Evolutionary conservation across 2,797 vertebrate genomes (phyloP), one percentile per base, ranked within the genome.

Genomic region (Notoglanidium macrostoma): DNA sequence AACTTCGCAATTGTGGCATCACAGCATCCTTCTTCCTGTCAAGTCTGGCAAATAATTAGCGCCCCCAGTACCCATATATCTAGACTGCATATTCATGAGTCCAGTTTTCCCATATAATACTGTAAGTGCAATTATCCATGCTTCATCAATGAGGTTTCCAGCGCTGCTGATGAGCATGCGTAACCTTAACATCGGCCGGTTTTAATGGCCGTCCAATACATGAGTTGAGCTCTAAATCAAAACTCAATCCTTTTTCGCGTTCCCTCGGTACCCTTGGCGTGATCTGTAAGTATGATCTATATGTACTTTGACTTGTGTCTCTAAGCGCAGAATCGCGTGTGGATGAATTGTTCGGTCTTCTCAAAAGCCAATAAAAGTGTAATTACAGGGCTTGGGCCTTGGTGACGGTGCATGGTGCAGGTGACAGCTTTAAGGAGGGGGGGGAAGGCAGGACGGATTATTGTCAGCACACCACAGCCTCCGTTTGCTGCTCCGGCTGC

Each of bases 321-420:
- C 88, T 85, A 86, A 91, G 91, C 61, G 76, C 92, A 92, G 92
- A 93, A 94, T 94, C 92, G 93, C 93, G 92, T 91, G 92, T 92
- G 93, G 94, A 95, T 94, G 93, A 95, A 95, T 94, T 95, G 95
- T 93, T 92, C 90, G 87, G 93, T 92, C 93, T 93, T 89, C 90
- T 91, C 91, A 92, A 84, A 94, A 95, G 92, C 94, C 94, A 96
- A 94, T 96, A 95, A 95, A 95, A 94, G 92, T 94, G 93, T 95
- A 95, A 96, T 95, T 95, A 95, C 93, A 95, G 93, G 94, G 93
- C 93, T 90, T 91, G 87, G 93, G 94, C 91, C 90, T 85, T 89
- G 91, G 93, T 94, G 92, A 94, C 93, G 90, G 94, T 92, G 93
- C 90, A 91, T 88, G 73, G 88, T 87, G 90, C 89, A 87, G 90